Percentiles rank a stretch among this genome's conserved stretches.
Evolutionary conservation across 2,888 invertebrate species (phyloP).

Genomic region (Dichetophora obliterata): DNA sequence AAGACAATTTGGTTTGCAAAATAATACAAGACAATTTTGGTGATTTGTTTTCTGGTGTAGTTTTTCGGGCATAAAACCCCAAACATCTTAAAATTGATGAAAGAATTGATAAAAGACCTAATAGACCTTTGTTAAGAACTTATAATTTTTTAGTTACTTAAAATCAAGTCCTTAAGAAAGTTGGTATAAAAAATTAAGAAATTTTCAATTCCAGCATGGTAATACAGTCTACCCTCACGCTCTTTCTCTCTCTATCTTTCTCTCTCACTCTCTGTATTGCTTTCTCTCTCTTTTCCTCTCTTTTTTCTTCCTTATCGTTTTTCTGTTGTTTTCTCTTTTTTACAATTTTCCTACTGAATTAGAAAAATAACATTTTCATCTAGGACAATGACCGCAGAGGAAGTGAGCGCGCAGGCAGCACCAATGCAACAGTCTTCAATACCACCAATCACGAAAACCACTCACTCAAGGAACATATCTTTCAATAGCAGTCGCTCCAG

Average conservation of each 20-base stretch:
- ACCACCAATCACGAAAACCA: slow-evolving; percentile 31
- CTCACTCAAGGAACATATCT: slow-evolving; percentile 47
- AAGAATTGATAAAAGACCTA: too few species aligned
- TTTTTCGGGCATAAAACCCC: too few species aligned
- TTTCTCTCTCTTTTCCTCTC: not conserved
- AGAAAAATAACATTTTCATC: slow-evolving; percentile 64
- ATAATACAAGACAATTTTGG: too few species aligned
- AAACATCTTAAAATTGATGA: too few species aligned
- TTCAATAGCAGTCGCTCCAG: slow-evolving; percentile 51
- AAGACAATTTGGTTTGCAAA: too few species aligned
- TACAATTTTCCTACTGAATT: slow-evolving; percentile 50
- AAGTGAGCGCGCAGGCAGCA: slow-evolving; percentile 27
- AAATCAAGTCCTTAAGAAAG: too few species aligned
- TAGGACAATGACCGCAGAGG: slow-evolving; percentile 43
- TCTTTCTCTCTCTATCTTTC: not conserved
- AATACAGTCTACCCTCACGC: not conserved
- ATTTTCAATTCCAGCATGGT: too few species aligned
- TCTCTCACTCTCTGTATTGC: slow-evolving; percentile 21
- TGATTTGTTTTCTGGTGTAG: too few species aligned
- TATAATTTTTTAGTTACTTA: too few species aligned
- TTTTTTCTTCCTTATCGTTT: slow-evolving; percentile 4
- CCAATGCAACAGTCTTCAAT: not conserved
- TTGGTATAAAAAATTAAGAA: not conserved
- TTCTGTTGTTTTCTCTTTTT: slow-evolving; percentile 10
- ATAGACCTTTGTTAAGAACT: too few species aligned